Conservation (phyloP, 2,113 vertebrate species). For the Rostratula benghalensis region DNA sequence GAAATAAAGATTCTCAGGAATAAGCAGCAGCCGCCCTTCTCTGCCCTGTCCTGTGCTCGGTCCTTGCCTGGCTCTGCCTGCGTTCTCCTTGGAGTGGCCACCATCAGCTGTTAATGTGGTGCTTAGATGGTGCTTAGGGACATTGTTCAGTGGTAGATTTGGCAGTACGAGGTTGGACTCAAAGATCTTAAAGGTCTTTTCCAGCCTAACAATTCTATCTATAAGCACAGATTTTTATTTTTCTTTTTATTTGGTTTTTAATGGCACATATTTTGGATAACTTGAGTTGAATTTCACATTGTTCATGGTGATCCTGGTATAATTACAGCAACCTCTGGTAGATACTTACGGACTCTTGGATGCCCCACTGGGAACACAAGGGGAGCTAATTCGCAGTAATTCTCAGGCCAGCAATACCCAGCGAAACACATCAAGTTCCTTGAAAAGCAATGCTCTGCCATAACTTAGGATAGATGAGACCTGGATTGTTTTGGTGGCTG, state of each 20-base stretch:
- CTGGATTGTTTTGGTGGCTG: neutral
- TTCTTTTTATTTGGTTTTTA: neutral
- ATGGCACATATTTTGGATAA: neutral
- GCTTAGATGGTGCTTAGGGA: neutral
- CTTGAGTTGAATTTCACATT: neutral
- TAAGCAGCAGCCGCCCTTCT: neutral
- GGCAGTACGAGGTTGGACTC: neutral
- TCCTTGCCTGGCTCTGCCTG: neutral
- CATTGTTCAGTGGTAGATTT: neutral
- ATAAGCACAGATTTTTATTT: neutral
- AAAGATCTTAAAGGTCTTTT: neutral
- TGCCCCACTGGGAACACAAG: neutral
- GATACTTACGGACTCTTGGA: neutral
- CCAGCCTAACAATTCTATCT: neutral
- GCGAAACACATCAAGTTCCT: neutral
- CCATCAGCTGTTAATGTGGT: accelerated
- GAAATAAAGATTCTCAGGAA: accelerated
- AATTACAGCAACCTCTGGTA: accelerated
- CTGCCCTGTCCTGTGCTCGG: accelerated
- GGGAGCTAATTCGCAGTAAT: neutral
- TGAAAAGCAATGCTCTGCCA: neutral
- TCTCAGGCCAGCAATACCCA: neutral
- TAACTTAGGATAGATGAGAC: neutral
- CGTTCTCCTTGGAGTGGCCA: neutral
- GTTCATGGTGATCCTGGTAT: neutral